Percentiles rank a stretch among this genome's conserved stretches.
phyloP scores from a whole-genome alignment of 2,888 invertebrate species.

The Leptopilina myrica region DNA sequence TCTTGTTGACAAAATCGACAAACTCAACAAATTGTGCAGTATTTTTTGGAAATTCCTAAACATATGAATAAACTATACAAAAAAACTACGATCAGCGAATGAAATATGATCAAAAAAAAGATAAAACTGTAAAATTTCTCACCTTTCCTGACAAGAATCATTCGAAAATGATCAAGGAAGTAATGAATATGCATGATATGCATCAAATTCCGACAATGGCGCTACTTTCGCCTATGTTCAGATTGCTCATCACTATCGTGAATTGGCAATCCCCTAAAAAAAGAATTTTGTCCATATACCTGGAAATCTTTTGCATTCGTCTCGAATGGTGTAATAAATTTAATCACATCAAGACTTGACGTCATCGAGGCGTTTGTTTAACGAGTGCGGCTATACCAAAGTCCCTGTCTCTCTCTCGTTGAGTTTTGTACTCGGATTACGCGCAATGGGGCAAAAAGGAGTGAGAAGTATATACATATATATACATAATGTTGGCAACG shows the following conservation, averaged over 20 bases:
- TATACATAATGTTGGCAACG: neutral
- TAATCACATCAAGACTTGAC: slow-evolving; percentile 44
- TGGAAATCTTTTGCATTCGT: slow-evolving; percentile 18
- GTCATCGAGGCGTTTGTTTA: slow-evolving; percentile 46
- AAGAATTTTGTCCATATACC: neutral
- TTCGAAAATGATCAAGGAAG: neutral
- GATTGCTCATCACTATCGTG: neutral
- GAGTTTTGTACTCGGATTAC: slow-evolving; percentile 24
- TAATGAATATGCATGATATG: no score
- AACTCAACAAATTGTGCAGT: no score
- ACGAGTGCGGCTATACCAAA: slow-evolving; percentile 39
- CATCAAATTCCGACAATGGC: no score
- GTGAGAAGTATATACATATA: slow-evolving; percentile 1
- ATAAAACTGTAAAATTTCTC: no score
- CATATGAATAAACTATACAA: no score
- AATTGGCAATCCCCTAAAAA: neutral
- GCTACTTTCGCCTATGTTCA: no score
- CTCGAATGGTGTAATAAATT: slow-evolving; percentile 42
- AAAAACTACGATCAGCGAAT: no score
- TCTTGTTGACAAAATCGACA: no score
- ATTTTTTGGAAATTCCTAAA: no score
- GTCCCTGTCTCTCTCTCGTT: neutral
- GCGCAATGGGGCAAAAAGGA: slow-evolving; percentile 31
- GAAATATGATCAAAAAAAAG: no score
- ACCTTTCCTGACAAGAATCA: no score